Evolutionary conservation across 2,888 invertebrate genomes (phyloP).

Genomic region (Chymomyza amoena): DNA sequence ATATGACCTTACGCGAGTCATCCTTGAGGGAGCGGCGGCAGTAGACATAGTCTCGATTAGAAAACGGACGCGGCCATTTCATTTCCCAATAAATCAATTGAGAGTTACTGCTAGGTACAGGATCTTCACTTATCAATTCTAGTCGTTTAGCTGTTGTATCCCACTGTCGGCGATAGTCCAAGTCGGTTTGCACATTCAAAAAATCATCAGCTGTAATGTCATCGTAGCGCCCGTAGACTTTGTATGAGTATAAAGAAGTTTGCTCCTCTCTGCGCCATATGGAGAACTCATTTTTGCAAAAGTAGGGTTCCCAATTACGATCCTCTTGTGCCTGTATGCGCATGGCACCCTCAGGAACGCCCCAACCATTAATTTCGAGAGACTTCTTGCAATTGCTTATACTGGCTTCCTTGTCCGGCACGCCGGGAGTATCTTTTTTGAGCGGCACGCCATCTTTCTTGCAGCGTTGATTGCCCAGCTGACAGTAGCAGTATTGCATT

Average conservation of each 20-base stretch:
- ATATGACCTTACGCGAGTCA: constrained; percentile 81
- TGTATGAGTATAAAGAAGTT: constrained; percentile 88
- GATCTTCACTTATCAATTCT: constrained; percentile 84
- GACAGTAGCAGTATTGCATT: constrained; percentile 74
- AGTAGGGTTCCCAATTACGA: constrained; percentile 83
- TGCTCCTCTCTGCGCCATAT: constrained; percentile 89
- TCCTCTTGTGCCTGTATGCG: constrained; percentile 59
- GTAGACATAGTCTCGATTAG: constrained; percentile 92
- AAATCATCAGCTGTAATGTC: constrained; percentile 90
- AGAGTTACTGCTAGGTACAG: constrained; percentile 81
- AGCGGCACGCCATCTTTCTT: constrained; percentile 40
- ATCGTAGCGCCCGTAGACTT: constrained; percentile 90
- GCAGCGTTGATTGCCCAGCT: constrained; percentile 64
- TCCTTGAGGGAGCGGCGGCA: constrained; percentile 84
- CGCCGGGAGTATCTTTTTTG: constrained; percentile 10
- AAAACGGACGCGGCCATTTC: constrained; percentile 90
- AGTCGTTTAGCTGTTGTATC: constrained; percentile 87
- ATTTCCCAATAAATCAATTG: constrained; percentile 94
- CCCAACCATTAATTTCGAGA: constrained; percentile 22
- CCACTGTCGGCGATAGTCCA: constrained; percentile 88
- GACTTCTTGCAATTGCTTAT: constrained; percentile 79
- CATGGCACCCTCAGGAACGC: constrained; percentile 39
- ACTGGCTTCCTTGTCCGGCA: constrained; percentile 66
- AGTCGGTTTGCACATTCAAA: constrained; percentile 89
- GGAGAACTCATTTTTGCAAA: constrained; percentile 88